Evolutionary conservation across 2,888 invertebrate genomes (phyloP).

Genomic region (Epinotia demarniana): DNA sequence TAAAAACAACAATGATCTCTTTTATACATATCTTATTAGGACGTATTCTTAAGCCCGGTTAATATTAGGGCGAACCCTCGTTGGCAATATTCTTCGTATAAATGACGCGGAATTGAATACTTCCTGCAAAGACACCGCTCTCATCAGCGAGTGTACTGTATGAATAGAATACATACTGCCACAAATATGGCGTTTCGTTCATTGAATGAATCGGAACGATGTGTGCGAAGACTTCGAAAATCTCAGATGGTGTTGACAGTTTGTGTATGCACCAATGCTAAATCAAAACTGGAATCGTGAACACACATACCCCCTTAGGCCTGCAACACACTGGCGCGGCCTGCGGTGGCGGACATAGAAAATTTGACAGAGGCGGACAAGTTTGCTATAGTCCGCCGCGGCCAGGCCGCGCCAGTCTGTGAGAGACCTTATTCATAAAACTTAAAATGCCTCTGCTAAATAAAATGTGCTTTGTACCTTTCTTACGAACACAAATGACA

Average conservation of each 20-base stretch:
- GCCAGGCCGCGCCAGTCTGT: no score
- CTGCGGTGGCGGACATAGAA: no score
- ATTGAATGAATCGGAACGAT: slow-evolving; percentile 12
- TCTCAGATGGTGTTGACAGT: not conserved
- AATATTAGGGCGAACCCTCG: not conserved
- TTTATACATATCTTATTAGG: not conserved
- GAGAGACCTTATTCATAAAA: no score
- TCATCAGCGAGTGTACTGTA: slow-evolving; percentile 19
- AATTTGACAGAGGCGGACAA: no score
- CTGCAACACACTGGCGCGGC: no score
- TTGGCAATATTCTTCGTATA: slow-evolving; percentile 34
- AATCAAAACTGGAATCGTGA: not conserved
- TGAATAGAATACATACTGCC: slow-evolving; percentile 28
- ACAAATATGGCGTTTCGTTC: not conserved
- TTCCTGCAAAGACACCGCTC: slow-evolving; percentile 47
- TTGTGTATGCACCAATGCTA: not conserved
- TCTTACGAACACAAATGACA: no score
- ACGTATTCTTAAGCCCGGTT: not conserved
- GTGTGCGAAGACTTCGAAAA: not conserved
- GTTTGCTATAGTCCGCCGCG: no score
- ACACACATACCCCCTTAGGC: no score
- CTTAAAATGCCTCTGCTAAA: no score
- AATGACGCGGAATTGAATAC: slow-evolving; percentile 48
- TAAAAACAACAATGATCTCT: not conserved
- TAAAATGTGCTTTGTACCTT: no score